Percentiles rank a stretch among this genome's conserved stretches.
phyloP scores from a whole-genome alignment of 2,888 invertebrate species.

The Tetheella fluctuosa region DNA sequence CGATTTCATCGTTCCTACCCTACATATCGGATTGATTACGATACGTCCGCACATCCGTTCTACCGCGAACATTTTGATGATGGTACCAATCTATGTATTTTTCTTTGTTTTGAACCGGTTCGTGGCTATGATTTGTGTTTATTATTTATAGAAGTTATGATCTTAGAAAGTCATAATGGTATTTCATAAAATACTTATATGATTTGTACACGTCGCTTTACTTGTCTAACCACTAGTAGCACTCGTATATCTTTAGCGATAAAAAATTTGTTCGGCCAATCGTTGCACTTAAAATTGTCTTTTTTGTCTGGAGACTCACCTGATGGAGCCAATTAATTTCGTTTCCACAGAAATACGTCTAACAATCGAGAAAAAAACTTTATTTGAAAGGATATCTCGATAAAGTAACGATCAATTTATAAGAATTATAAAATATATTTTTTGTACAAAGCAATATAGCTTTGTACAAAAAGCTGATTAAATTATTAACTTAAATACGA shows the following conservation, averaged over 20 bases:
- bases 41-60: constrained; percentile 31
- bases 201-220: background rate
- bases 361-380: background rate
- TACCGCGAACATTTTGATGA: constrained; percentile 37
- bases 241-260: background rate
- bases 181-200: background rate
- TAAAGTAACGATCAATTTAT: constrained; percentile 7
- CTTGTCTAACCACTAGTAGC: background rate
- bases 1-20: constrained; percentile 41
- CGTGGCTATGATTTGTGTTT: constrained; percentile 1
- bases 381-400: background rate
- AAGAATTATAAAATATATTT: no score
- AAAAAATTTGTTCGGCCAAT: background rate
- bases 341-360: background rate
- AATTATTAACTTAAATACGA: no score
- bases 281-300: background rate
- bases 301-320: no score
- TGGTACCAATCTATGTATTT: constrained; percentile 29
- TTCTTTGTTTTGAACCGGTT: constrained; percentile 23
- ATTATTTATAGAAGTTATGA: background rate
- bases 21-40: constrained; percentile 46
- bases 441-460: no score
- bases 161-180: background rate
- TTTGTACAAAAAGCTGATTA: no score
- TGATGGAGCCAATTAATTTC: no score